phyloP scores from a whole-genome alignment of 1,140 invertebrate genomes.

The Plodia interpunctella region DNA sequence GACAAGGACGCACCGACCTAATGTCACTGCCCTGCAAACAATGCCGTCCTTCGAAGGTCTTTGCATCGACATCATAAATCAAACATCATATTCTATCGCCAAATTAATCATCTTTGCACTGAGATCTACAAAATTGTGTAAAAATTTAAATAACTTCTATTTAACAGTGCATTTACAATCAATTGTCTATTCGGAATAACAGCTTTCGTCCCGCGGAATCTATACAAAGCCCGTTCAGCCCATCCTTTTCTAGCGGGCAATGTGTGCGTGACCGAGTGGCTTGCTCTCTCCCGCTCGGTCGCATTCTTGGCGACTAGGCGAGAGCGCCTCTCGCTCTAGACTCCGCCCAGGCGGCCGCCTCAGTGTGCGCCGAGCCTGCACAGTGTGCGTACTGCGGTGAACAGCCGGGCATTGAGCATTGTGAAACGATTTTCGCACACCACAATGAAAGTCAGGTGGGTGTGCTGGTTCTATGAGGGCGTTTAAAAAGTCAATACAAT shows the following conservation, averaged over 20 bases:
- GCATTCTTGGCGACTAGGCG: constrained; percentile 37
- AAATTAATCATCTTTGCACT: constrained; percentile 4
- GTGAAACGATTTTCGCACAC: constrained; percentile 58
- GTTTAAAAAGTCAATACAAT: constrained; percentile 76
- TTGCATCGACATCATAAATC: constrained; percentile 33
- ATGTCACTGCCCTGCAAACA: constrained; percentile 74
- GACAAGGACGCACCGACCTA: constrained; percentile 72
- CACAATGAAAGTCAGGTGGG: constrained; percentile 64
- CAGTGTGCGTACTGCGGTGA: constrained; percentile 48
- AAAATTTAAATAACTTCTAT: constrained; percentile 35
- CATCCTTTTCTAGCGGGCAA: constrained; percentile 62
- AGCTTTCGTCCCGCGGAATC: constrained; percentile 56
- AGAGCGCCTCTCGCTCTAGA: constrained; percentile 57
- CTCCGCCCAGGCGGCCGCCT: constrained; percentile 59
- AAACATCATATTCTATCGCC: constrained; percentile 22
- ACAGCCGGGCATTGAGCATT: constrained; percentile 51
- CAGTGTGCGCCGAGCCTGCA: constrained; percentile 39
- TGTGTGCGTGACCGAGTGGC: constrained; percentile 49
- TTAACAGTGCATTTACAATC: constrained; percentile 54
- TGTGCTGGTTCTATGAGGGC: constrained; percentile 61
- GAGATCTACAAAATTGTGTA: background rate
- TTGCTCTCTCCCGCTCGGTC: constrained; percentile 40
- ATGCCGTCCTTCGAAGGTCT: constrained; percentile 55
- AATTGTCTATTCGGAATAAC: constrained; percentile 71
- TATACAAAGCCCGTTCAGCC: constrained; percentile 64